A percentile compares a stretch with the other conserved stretches of the same genome.
These are phyloP conservation scores for Poecilia picta DNA, from an alignment of 2,797 vertebrate genomes.

Conservation along the genomic window DNA sequence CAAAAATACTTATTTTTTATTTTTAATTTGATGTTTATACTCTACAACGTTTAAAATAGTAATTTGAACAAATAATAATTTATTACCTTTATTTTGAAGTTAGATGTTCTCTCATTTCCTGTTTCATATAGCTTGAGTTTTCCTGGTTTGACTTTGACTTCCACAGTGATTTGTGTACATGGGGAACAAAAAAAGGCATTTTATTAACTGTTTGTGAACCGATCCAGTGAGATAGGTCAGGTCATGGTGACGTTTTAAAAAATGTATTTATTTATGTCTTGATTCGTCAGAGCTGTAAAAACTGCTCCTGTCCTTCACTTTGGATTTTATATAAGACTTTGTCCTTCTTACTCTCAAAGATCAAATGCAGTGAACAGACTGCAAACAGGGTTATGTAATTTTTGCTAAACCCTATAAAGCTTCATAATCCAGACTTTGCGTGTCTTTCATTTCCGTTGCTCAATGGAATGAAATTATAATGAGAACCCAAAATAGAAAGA, in stretches of 20 bases:
- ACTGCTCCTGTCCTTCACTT: neutral
- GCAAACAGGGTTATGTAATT: neutral
- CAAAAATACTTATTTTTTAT: neutral
- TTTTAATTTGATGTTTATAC: neutral
- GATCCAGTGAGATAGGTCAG: neutral
- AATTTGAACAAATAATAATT: neutral
- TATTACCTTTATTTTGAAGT: constrained; percentile 30
- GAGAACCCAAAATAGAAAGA: neutral
- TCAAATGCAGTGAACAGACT: neutral
- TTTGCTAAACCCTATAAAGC: neutral
- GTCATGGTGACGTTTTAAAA: neutral
- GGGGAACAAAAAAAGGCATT: neutral
- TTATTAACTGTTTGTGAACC: constrained; percentile 40
- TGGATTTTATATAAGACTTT: neutral
- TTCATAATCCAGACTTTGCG: neutral
- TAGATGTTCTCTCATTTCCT: neutral
- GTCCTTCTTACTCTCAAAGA: neutral
- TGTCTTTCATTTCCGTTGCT: neutral
- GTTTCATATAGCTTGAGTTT: neutral
- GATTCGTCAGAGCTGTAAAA: neutral
- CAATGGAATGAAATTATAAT: neutral
- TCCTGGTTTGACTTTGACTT: constrained; percentile 18
- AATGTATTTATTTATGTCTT: neutral
- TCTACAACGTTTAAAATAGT: neutral
- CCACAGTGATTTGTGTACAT: neutral